These are phyloP conservation scores for Melieria omissa DNA, from an alignment of 2,888 invertebrate genomes.

Conservation along the genomic window DNA sequence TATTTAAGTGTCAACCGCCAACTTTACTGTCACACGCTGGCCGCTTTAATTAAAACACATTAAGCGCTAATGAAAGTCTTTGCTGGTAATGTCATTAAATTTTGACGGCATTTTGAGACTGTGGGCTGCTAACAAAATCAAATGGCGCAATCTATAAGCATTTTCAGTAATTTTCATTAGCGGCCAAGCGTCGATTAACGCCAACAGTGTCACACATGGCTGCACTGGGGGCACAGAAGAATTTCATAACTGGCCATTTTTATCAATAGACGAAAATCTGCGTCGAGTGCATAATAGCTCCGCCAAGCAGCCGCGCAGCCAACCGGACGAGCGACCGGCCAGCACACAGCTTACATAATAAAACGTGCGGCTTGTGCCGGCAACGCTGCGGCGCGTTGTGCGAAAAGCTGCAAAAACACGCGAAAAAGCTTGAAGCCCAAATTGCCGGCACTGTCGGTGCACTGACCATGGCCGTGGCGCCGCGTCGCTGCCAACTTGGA, in stretches of 20 bases:
- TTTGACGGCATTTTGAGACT: no score
- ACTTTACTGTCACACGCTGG: no score
- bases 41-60: no score
- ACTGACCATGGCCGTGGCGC: conserved; percentile 28
- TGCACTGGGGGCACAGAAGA: not conserved
- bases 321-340: not conserved
- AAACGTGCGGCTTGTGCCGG: not conserved
- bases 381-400: not conserved
- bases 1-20: no score
- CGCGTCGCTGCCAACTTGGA: not conserved
- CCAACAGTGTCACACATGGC: not conserved
- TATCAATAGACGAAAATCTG: conserved; percentile 27
- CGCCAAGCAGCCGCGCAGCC: not conserved
- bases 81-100: no score
- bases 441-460: conserved; percentile 11
- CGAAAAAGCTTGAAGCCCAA: not conserved
- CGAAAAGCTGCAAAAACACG: conserved; percentile 18
- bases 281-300: conserved; percentile 20
- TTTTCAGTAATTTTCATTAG: no score
- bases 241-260: conserved; percentile 27
- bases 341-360: conserved; percentile 18
- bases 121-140: no score
- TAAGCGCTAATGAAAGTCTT: no score
- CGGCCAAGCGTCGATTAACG: no score
- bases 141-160: no score